Base-by-base conservation (phyloP, 2,888 invertebrate genomes). In the Antheraea assamensis region DNA sequence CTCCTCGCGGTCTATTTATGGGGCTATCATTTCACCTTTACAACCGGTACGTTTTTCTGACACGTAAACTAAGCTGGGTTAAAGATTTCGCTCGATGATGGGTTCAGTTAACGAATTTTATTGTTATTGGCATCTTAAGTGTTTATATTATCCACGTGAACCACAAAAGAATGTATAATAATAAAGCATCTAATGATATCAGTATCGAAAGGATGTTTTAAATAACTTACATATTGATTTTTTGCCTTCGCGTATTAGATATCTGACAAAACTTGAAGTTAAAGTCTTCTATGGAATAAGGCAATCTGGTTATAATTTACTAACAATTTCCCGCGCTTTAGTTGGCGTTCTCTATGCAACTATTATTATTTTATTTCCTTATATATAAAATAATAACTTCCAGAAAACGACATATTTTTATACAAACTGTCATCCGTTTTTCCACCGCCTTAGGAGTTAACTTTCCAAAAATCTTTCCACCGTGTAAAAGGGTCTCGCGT, bases 11-110 rank as follows among this genome's bases (percentile, higher is more conserved):
- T 35, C 35, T 68, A 31, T 35, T 68, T 68, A 68, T 68, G 19
- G 35, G 35, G 7, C 68, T 8, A n/a, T 68, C 31, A 15, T 35
- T 68, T 68, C 35, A 68, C 68, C 68, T 35, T 68, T 68, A 68
- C 35, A 68, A 68, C 68, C n/a, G 35, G 21, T 31, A 66, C 66
- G 21, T 68, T 68, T 66, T 21, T n/a, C 7, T 31, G 35, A 35
- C 68, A 35, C 10, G 35, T n/a, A 35, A 68, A 68, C 35, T 68
- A 68, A 68, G 68, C 68, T 10, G 35, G 35, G 35, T 35, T 35
- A n/a, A 35, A 68, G 35, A 35, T 35, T n/a, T 68, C 8, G 30
- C 15, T 64, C 10, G 5, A n/a, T 35, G 66, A 68, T 66, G 19
- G 66, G 5, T 31, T 31, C 27, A 66, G 31, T 31, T 24, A 31